Conservation (phyloP, 2,797 vertebrate species). For the Rhadinocentrus ornatus region DNA sequence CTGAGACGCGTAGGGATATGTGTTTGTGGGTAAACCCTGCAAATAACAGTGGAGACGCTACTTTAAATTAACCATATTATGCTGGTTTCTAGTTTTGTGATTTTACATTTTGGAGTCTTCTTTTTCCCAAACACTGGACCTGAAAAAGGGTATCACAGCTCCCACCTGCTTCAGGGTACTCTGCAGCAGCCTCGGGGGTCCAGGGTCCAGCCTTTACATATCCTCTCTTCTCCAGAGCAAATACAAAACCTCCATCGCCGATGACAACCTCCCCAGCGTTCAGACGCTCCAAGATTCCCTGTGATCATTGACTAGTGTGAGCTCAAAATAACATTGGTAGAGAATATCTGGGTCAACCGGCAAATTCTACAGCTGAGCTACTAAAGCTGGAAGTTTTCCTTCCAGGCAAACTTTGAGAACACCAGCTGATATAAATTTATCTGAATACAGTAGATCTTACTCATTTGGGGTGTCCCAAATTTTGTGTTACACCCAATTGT, state of each 20-base stretch:
- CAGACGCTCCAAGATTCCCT: conserved; percentile 92
- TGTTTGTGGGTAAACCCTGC: not conserved
- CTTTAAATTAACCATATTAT: not conserved
- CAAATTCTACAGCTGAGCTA: not conserved
- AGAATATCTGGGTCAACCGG: not conserved
- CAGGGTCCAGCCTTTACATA: conserved; percentile 97
- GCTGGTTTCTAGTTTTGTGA: not conserved
- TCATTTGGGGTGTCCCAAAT: not conserved
- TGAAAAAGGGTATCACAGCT: not conserved
- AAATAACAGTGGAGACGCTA: not conserved
- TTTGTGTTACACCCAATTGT: not conserved
- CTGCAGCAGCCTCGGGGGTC: conserved; percentile 93
- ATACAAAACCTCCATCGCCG: conserved; percentile 95
- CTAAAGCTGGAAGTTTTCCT: not conserved
- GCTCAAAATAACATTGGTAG: not conserved
- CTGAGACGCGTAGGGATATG: not conserved
- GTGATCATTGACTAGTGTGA: conserved; percentile 33
- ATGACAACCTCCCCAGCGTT: conserved; percentile 90
- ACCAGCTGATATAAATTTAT: not conserved
- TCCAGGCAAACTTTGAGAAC: not conserved
- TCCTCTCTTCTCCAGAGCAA: conserved; percentile 95
- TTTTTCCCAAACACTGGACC: too few species aligned
- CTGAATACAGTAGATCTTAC: not conserved
- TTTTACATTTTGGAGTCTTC: not conserved
- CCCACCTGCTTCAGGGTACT: conserved; percentile 94